Percentiles rank a stretch among this genome's conserved stretches.
Evolutionary conservation across 2,888 invertebrate genomes (phyloP).

Genomic region (Thereva unica): DNA sequence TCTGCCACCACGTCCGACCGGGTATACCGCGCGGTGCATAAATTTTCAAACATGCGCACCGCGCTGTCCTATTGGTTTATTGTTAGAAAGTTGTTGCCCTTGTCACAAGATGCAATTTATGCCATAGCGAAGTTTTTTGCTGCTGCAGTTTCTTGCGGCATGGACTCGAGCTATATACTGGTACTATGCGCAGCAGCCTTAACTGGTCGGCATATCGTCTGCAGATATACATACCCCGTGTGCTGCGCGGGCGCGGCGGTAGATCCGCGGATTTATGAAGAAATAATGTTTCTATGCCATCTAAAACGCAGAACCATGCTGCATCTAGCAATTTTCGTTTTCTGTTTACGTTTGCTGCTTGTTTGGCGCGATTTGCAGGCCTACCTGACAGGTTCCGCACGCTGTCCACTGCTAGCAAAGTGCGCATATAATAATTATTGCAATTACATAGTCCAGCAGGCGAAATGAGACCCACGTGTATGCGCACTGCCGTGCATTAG

Average conservation of each 20-base stretch:
- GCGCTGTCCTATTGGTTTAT: slow-evolving; percentile 30
- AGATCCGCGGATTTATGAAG: slow-evolving; percentile 11
- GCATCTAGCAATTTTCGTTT: slow-evolving; percentile 22
- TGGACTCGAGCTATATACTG: slow-evolving; percentile 1
- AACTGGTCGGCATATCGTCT: too few species aligned
- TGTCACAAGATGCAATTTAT: slow-evolving; percentile 36
- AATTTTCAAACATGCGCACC: slow-evolving; percentile 7
- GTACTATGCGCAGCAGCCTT: too few species aligned
- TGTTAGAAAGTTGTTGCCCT: slow-evolving; percentile 39
- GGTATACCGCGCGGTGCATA: neutral
- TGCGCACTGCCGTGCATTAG: slow-evolving; percentile 23
- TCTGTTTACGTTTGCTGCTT: slow-evolving; percentile 19
- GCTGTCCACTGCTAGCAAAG: slow-evolving; percentile 18
- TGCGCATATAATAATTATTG: slow-evolving; percentile 33
- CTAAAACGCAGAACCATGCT: slow-evolving; percentile 4
- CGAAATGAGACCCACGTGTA: slow-evolving; percentile 33
- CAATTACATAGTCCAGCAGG: slow-evolving; percentile 21
- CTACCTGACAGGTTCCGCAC: neutral
- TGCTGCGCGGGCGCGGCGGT: slow-evolving; percentile 7
- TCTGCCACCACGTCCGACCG: neutral
- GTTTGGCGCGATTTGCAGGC: slow-evolving; percentile 12
- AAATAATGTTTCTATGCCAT: slow-evolving; percentile 12
- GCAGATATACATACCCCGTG: too few species aligned
- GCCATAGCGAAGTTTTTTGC: slow-evolving; percentile 31
- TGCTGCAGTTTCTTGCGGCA: slow-evolving; percentile 24